Evolutionary conservation across 2,113 vertebrate genomes (phyloP), one percentile per base, ranked within the genome.

Genomic region (Dasyprocta punctata): DNA sequence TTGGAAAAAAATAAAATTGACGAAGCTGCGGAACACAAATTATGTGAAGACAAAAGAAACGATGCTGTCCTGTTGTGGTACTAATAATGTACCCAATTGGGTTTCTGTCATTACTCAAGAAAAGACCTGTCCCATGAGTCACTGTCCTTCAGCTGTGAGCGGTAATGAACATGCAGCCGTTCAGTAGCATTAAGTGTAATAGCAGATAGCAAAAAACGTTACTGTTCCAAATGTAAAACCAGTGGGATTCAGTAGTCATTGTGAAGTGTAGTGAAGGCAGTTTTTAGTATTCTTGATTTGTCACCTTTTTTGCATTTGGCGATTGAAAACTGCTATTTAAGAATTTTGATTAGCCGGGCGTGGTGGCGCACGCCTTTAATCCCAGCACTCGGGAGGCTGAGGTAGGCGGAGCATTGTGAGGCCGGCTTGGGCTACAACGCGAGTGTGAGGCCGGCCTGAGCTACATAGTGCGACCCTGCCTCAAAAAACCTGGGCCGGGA

Each of bases 1-100:
- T 73, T 97, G 92, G 77, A 95, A 67, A 90, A 81, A 54, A 82
- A 41, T 73, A 97, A 96, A 96, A 67, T 13, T 49, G 3, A 56
- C 86, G 93, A 86, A 52, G 22, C 36, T 54, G 7, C 10, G 78
- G 69, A 80, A 80, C 86, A 75, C 17, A 83, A 38, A 87, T 75
- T 75, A 36, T 75, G 20, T 90, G 75, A 95, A 19, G 84, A 60
- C 60, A 77, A 87, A 38, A 71, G 73, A 67, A 85, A 20, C 60
- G 84, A 77, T 63, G 69, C 52, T 49, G 80, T 92, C 26, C 67
- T 94, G 0, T 17, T 98, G 3, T 75, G 96, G 8, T 95, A 97
- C 20, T 82, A 63, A 2, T 96, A 92, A 89, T 47, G 10, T 38
- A 86, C 47, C 60, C 83, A 19, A 54, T 77, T 80, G 69, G 41